phyloP scores from a whole-genome alignment of 2,888 invertebrate species.

The Eueremaeus valkanovi region DNA sequence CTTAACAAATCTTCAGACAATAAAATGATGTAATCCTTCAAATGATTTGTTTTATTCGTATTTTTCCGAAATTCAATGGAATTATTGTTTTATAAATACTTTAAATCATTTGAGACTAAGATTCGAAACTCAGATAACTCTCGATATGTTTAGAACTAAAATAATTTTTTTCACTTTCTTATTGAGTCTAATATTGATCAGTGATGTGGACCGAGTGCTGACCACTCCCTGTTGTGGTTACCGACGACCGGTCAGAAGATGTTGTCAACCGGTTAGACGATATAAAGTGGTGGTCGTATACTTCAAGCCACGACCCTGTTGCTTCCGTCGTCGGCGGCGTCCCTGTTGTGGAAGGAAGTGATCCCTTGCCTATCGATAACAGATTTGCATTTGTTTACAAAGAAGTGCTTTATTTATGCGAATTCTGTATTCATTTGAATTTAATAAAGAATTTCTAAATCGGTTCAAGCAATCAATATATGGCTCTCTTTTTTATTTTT shows the following conservation, averaged over 20 bases:
- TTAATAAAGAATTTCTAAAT: too few species aligned
- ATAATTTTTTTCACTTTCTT: neutral
- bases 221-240: constrained; percentile 21
- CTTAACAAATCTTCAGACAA: too few species aligned
- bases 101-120: neutral
- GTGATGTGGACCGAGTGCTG: neutral
- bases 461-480: too few species aligned
- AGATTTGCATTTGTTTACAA: too few species aligned
- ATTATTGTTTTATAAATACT: neutral
- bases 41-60: neutral
- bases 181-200: neutral
- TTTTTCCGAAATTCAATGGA: neutral
- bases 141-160: neutral
- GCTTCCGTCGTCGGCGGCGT: constrained; percentile 1
- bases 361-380: too few species aligned
- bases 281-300: neutral
- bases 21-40: neutral
- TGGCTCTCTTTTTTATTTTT: too few species aligned
- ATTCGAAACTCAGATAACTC: neutral
- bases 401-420: too few species aligned
- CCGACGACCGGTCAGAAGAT: neutral
- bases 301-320: constrained; percentile 22
- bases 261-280: too few species aligned
- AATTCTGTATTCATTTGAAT: too few species aligned
- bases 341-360: neutral